These are phyloP conservation scores for Halocaridina rubra DNA, from an alignment of 2,888 invertebrate species.

Conservation along the genomic window DNA sequence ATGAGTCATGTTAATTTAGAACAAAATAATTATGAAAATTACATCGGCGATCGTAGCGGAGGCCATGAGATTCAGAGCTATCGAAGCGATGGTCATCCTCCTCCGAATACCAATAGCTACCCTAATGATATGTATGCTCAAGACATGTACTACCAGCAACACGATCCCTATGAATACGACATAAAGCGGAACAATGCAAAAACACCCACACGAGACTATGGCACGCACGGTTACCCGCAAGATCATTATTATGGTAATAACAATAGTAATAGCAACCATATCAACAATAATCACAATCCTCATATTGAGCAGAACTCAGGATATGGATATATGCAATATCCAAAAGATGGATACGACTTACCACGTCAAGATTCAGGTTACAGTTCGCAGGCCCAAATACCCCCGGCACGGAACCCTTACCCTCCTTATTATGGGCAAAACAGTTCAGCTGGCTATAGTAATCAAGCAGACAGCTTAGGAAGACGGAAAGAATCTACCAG, in stretches of 20 bases:
- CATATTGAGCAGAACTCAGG: conserved; percentile 59
- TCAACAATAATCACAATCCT: conserved; percentile 52
- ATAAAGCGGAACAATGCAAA: conserved; percentile 47
- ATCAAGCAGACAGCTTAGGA: conserved; percentile 66
- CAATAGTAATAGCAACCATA: conserved; percentile 35
- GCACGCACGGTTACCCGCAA: conserved; percentile 37
- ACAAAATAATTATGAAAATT: conserved; percentile 51
- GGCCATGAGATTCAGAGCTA: not conserved
- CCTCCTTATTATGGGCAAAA: conserved; percentile 68
- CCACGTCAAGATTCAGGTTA: conserved; percentile 67
- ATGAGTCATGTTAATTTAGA: conserved; percentile 57
- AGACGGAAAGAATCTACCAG: conserved; percentile 74
- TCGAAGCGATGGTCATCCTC: conserved; percentile 24
- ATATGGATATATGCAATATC: conserved; percentile 63
- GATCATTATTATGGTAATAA: conserved; percentile 36
- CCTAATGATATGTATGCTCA: conserved; percentile 29
- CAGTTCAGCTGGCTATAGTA: conserved; percentile 49
- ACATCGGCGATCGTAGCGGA: conserved; percentile 15
- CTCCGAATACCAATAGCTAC: conserved; percentile 39
- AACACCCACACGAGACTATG: conserved; percentile 55
- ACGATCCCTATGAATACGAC: conserved; percentile 43
- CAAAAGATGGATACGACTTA: conserved; percentile 69
- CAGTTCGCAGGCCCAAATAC: conserved; percentile 62
- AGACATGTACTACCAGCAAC: conserved; percentile 24
- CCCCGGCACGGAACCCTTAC: conserved; percentile 64